A percentile compares a stretch with the other conserved stretches of the same genome.
These are phyloP conservation scores for Bombyx huttoni DNA, from an alignment of 2,888 invertebrate species.

Conservation along the genomic window DNA sequence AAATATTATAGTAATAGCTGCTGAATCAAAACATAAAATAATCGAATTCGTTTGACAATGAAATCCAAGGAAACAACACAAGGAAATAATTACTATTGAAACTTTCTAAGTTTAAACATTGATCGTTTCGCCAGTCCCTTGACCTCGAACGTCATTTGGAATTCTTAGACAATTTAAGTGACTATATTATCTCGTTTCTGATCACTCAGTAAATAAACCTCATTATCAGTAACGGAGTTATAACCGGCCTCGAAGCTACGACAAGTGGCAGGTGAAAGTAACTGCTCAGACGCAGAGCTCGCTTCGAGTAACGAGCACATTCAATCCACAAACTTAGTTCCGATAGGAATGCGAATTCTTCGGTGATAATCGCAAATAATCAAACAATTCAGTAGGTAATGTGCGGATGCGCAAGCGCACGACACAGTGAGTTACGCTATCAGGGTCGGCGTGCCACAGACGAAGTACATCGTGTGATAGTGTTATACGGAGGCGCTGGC, in stretches of 20 bases:
- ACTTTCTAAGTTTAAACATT: not conserved
- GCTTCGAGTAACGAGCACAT: slow-evolving; percentile 46
- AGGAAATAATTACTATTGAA: not conserved
- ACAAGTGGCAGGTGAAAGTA: slow-evolving; percentile 58
- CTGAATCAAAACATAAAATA: not conserved
- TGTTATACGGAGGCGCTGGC: slow-evolving; percentile 32
- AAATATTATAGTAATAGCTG: not conserved
- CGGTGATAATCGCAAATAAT: slow-evolving; percentile 44
- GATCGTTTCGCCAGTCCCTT: not conserved
- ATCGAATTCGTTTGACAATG: not conserved
- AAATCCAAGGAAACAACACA: not conserved
- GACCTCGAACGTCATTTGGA: not conserved
- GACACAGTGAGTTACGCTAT: slow-evolving; percentile 27
- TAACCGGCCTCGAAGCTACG: slow-evolving; percentile 50
- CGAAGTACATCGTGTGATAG: slow-evolving; percentile 43
- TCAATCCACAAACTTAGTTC: slow-evolving; percentile 13
- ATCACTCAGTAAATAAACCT: slow-evolving; percentile 36
- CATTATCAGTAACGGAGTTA: slow-evolving; percentile 60
- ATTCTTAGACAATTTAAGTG: slow-evolving; percentile 7
- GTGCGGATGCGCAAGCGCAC: slow-evolving; percentile 29
- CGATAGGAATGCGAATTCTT: slow-evolving; percentile 24
- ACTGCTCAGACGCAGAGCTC: slow-evolving; percentile 53
- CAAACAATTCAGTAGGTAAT: slow-evolving; percentile 36
- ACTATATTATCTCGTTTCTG: slow-evolving; percentile 15
- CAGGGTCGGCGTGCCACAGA: slow-evolving; percentile 30